Conservation (phyloP, 2,113 vertebrate genomes). For the Podocnemis expansa region DNA sequence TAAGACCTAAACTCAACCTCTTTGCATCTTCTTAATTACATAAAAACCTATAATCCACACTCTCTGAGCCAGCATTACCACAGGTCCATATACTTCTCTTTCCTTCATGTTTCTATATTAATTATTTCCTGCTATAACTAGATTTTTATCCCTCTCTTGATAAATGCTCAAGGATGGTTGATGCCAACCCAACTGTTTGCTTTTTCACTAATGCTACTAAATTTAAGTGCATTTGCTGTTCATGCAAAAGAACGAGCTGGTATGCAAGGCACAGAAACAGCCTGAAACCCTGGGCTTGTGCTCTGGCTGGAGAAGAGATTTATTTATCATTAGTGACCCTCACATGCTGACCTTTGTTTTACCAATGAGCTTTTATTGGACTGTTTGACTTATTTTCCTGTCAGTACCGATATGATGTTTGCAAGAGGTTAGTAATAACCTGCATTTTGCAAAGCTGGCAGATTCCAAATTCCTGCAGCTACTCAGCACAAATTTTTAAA, state of each 20-base stretch:
- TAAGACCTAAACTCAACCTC: rapidly evolving
- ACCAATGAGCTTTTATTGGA: constrained; percentile 53
- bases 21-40: neutral
- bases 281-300: neutral
- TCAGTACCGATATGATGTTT: constrained; percentile 12
- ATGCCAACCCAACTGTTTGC: neutral
- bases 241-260: neutral
- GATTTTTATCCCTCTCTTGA: neutral
- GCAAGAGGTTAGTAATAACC: constrained; percentile 43
- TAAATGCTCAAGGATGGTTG: neutral
- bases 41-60: rapidly evolving
- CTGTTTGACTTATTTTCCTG: constrained; percentile 36
- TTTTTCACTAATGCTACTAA: rapidly evolving
- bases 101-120: neutral
- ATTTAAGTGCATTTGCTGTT: neutral
- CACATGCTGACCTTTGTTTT: constrained; percentile 20
- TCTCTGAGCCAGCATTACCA: neutral
- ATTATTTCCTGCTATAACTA: rapidly evolving
- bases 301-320: neutral
- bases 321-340: constrained; percentile 36
- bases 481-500: neutral
- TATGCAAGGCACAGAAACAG: rapidly evolving
- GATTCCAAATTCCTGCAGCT: constrained; percentile 50
- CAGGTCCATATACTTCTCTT: neutral
- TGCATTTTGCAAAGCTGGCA: constrained; percentile 50